Conservation (phyloP, 2,797 vertebrate species). For the Pelodytes ibericus region DNA sequence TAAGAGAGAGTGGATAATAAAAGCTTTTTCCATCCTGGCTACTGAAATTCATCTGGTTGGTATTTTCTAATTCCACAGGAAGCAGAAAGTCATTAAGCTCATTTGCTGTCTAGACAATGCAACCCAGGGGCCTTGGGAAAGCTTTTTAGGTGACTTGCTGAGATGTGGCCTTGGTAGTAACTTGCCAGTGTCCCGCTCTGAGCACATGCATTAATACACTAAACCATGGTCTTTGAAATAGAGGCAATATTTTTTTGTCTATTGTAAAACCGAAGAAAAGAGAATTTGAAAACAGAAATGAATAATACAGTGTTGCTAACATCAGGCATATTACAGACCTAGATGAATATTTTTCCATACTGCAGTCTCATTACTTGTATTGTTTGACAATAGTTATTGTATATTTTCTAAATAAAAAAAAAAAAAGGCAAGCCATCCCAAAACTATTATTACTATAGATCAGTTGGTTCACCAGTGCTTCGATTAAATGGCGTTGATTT, state of each 20-base stretch:
- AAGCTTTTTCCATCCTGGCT: slow-evolving; percentile 28
- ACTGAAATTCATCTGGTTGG: slow-evolving; percentile 26
- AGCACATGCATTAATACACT: background rate
- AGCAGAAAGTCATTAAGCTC: slow-evolving; percentile 63
- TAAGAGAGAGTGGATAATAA: background rate
- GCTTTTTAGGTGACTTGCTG: slow-evolving; percentile 60
- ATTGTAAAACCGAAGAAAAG: too few species aligned
- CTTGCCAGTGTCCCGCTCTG: background rate
- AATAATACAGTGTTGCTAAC: too few species aligned
- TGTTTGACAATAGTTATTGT: too few species aligned
- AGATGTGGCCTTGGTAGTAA: slow-evolving; percentile 58
- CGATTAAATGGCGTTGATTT: too few species aligned
- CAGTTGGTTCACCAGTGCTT: too few species aligned
- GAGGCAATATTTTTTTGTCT: background rate
- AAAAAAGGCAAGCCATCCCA: too few species aligned
- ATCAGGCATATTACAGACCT: too few species aligned
- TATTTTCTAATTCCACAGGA: slow-evolving; percentile 40
- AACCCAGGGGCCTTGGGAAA: slow-evolving; percentile 62
- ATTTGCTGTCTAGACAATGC: slow-evolving; percentile 59
- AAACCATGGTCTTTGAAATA: background rate
- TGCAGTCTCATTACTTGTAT: too few species aligned
- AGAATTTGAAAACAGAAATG: too few species aligned
- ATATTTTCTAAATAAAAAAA: too few species aligned
- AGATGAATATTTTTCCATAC: too few species aligned
- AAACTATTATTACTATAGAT: too few species aligned